Percentiles rank a stretch among this genome's conserved stretches.
These are phyloP conservation scores for Lagorchestes hirsutus DNA, from an alignment of 2,797 vertebrate species.

Conservation along the genomic window DNA sequence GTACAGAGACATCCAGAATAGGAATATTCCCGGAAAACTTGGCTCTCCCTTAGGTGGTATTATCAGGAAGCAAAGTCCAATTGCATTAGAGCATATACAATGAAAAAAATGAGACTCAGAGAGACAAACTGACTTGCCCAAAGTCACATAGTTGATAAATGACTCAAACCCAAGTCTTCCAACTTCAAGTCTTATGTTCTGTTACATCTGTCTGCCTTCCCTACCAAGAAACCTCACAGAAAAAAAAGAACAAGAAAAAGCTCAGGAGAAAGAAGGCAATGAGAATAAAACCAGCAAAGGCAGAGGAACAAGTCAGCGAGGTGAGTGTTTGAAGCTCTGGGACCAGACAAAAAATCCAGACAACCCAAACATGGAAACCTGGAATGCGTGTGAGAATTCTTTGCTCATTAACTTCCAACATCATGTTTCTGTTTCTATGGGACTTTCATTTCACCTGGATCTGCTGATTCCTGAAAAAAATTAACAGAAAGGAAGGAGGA, in stretches of 20 bases:
- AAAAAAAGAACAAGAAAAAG: neutral
- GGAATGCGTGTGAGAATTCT: neutral
- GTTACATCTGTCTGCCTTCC: neutral
- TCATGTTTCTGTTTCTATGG: neutral
- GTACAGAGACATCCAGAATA: neutral
- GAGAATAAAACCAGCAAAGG: neutral
- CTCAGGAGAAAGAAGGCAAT: neutral
- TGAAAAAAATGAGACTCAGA: neutral
- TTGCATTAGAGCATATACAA: neutral
- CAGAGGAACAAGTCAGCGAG: neutral
- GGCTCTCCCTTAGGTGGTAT: neutral
- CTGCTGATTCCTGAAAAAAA: neutral
- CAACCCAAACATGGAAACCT: neutral
- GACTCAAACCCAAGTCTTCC: neutral
- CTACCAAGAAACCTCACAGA: neutral
- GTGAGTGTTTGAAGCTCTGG: neutral
- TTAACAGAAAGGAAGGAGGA: neutral
- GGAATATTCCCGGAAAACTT: neutral
- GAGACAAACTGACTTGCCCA: neutral
- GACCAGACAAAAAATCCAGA: neutral
- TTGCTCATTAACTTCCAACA: neutral
- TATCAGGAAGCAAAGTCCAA: neutral
- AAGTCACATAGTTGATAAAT: neutral
- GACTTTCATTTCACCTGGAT: rapidly evolving
- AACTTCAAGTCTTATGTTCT: too few relatives aligned